Evolutionary conservation across 30 jellyfish, hydroid and myxozoan genomes (phyloP).

Genomic region (Calvadosia cruxmelitensis): DNA sequence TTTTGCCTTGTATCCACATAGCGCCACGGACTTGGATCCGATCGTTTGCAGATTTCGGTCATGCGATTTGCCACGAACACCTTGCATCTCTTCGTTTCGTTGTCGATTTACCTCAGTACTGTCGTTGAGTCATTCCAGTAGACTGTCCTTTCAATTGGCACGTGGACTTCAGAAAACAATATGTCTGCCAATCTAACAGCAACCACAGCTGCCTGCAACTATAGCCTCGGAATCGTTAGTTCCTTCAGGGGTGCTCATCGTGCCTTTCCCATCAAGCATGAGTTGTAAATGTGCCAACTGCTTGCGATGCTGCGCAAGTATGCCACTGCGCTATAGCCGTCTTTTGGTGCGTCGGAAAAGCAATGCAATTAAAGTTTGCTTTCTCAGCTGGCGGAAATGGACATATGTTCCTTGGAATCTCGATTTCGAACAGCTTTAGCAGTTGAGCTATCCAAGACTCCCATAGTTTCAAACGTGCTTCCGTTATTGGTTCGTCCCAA

Average conservation of each 20-base stretch:
- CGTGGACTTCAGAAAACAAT: slow-evolving; percentile 20
- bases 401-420: too few relatives aligned
- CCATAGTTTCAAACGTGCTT: too few relatives aligned
- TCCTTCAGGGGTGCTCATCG: slow-evolving; percentile 46
- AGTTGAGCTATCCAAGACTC: too few relatives aligned
- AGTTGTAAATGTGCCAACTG: too few relatives aligned
- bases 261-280: slow-evolving; percentile 30
- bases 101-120: slow-evolving; percentile 40
- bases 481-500: slow-evolving; percentile 22
- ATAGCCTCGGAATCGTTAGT: slow-evolving; percentile 36
- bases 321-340: too few relatives aligned
- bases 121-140: slow-evolving; percentile 30
- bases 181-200: slow-evolving; percentile 27
- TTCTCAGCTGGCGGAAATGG: too few relatives aligned
- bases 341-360: too few relatives aligned
- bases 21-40: slow-evolving; percentile 45
- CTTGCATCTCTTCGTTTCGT: slow-evolving; percentile 28
- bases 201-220: slow-evolving; percentile 51
- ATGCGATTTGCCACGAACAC: slow-evolving; percentile 35
- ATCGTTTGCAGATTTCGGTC: slow-evolving; percentile 31
- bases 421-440: too few relatives aligned
- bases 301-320: too few relatives aligned
- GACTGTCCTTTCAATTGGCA: slow-evolving; percentile 12
- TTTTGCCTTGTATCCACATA: slow-evolving; percentile 14
- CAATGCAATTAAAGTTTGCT: too few relatives aligned